These are phyloP conservation scores for Pardalotus punctatus DNA, from an alignment of 2,113 vertebrate species.

Conservation along the genomic window DNA sequence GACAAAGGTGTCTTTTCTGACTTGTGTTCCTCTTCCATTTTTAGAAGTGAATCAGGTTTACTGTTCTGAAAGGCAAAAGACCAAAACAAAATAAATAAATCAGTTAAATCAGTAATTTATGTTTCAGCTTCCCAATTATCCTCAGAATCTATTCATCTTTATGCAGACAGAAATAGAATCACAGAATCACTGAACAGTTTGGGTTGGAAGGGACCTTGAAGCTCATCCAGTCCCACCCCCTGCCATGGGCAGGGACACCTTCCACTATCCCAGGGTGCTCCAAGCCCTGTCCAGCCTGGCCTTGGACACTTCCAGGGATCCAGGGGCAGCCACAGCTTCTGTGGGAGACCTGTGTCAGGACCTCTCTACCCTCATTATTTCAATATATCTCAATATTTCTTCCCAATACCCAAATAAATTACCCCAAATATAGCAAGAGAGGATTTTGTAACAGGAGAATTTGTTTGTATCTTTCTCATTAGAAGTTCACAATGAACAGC, in stretches of 20 bases:
- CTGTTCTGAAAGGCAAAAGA: constrained; percentile 85
- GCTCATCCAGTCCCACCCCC: rapidly evolving
- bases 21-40: constrained; percentile 97
- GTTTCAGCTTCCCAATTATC: background rate
- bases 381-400: background rate
- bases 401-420: background rate
- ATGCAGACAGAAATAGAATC: background rate
- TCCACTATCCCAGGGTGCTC: background rate
- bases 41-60: constrained; percentile 95
- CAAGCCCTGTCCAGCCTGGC: background rate
- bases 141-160: background rate
- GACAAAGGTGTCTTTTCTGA: constrained; percentile 83
- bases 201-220: background rate
- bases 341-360: background rate
- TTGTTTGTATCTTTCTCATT: background rate
- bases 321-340: background rate
- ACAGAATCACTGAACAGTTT: background rate
- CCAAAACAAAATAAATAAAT: background rate
- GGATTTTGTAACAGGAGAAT: background rate
- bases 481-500: background rate
- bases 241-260: background rate
- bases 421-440: background rate
- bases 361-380: background rate
- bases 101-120: background rate
- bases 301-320: background rate